phyloP scores from a whole-genome alignment of 2,888 invertebrate species.

The Dynastes maya region DNA sequence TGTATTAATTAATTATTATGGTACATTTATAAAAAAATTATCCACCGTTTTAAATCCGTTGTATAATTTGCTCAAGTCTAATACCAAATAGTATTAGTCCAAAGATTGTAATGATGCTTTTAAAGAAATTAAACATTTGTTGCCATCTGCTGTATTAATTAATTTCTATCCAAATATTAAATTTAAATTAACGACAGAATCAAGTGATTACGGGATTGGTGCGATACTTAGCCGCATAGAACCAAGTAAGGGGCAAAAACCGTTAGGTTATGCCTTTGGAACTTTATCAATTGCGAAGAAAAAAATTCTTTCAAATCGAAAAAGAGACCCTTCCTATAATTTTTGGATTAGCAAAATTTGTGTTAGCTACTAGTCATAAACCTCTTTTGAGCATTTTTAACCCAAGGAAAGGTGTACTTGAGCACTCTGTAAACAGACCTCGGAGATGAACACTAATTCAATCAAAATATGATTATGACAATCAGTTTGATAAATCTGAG shows the following conservation, averaged over 20 bases:
- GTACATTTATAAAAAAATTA: too few relatives aligned
- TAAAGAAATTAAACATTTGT: conserved; percentile 12
- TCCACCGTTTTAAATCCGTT: too few relatives aligned
- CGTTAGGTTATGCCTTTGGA: conserved; percentile 47
- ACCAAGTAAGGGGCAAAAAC: conserved; percentile 13
- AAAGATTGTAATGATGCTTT: conserved; percentile 21
- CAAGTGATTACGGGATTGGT: conserved; percentile 29
- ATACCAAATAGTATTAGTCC: too few relatives aligned
- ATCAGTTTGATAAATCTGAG: conserved; percentile 18
- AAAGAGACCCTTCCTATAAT: conserved; percentile 47
- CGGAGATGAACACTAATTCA: too few relatives aligned
- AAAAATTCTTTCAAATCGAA: conserved; percentile 50
- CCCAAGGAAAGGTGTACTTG: conserved; percentile 30
- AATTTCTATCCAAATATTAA: conserved; percentile 31
- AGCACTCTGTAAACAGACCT: too few relatives aligned
- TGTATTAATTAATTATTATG: too few relatives aligned
- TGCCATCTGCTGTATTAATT: conserved; percentile 29
- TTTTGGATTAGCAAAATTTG: conserved; percentile 49
- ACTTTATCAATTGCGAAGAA: conserved; percentile 29
- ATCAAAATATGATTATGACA: too few relatives aligned
- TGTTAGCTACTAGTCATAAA: conserved; percentile 40
- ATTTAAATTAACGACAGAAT: conserved; percentile 12
- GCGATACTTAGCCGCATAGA: conserved; percentile 12
- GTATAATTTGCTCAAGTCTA: too few relatives aligned
- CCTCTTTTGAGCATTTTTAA: conserved; percentile 21